These are phyloP conservation scores for Narcine bancroftii DNA, from an alignment of 2,113 vertebrate genomes.

Conservation along the genomic window DNA sequence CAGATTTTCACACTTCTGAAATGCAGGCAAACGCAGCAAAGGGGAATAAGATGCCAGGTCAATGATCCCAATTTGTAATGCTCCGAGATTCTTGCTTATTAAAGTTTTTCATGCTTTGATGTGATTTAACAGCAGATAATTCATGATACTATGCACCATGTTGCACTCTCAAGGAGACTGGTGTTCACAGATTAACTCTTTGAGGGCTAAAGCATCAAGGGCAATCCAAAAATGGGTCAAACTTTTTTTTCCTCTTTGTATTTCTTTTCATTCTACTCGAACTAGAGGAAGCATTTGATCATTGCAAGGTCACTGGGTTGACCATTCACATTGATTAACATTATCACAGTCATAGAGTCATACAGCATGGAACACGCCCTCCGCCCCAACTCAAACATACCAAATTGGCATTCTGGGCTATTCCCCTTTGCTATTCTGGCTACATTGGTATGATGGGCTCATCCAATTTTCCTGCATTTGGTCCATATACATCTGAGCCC, in stretches of 20 bases:
- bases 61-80: conserved; percentile 8
- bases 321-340: background rate
- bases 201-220: background rate
- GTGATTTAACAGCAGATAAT: background rate
- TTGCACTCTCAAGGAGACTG: background rate
- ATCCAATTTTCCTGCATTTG: too few species aligned
- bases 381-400: too few species aligned
- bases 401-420: too few species aligned
- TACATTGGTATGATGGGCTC: too few species aligned
- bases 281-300: background rate
- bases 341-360: too few species aligned
- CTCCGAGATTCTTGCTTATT: background rate
- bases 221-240: background rate
- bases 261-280: background rate
- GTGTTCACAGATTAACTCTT: background rate
- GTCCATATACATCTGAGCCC: too few species aligned
- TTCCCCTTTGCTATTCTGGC: too few species aligned
- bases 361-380: too few species aligned
- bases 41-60: background rate
- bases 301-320: background rate
- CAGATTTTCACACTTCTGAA: background rate
- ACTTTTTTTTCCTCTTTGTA: background rate
- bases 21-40: too few species aligned
- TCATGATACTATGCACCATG: background rate
- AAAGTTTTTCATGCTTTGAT: background rate